A percentile compares a stretch with the other conserved stretches of the same genome.
Evolutionary conservation across 2,113 vertebrate species (phyloP).

Genomic region (Isurus oxyrinchus): DNA sequence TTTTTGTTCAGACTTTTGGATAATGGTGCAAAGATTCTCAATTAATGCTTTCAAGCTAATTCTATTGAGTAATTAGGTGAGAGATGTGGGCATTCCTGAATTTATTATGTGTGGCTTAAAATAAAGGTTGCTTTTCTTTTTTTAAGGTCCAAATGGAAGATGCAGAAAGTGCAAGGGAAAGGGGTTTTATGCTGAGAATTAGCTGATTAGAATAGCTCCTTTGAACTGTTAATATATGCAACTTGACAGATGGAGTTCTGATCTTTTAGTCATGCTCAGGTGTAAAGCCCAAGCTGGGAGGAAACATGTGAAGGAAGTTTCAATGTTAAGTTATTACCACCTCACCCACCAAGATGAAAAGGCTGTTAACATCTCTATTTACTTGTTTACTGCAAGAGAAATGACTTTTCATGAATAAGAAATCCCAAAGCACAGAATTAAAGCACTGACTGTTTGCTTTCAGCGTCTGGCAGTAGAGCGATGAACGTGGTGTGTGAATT

Average conservation of each 20-base stretch:
- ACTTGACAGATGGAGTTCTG: not conserved
- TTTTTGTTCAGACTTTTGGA: not conserved
- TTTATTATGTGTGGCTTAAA: not conserved
- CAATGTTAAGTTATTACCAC: not conserved
- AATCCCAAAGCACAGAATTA: not conserved
- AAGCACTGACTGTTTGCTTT: not conserved
- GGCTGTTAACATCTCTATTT: constrained; percentile 6
- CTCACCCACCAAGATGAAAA: not conserved
- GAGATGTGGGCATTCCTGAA: not conserved
- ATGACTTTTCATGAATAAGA: not conserved
- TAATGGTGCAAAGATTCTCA: not conserved
- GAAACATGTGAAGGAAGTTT: not conserved
- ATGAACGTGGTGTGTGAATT: not conserved
- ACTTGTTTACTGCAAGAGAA: not conserved
- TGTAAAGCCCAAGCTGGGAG: not conserved
- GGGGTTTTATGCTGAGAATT: not conserved
- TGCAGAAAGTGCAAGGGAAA: not conserved
- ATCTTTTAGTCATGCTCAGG: not conserved
- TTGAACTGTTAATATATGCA: not conserved
- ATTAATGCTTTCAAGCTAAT: not conserved
- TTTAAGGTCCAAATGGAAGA: not conserved
- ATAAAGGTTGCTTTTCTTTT: not conserved
- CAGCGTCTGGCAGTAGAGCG: not conserved
- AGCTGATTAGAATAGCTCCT: not conserved
- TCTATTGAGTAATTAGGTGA: not conserved